Conservation (phyloP, 1,140 invertebrate species). For the Mya arenaria region DNA sequence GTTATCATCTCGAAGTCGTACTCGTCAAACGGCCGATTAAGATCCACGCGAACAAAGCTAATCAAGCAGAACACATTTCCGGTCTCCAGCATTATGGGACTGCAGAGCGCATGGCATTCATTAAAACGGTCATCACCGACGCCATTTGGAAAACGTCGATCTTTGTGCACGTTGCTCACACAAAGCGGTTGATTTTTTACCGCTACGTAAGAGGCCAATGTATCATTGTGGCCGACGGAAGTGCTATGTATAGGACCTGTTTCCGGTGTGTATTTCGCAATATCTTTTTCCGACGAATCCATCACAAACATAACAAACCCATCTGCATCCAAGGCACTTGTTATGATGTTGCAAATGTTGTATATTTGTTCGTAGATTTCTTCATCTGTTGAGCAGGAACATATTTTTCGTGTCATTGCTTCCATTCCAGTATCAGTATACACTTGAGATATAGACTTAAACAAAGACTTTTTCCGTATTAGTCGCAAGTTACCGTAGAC, state of each 20-base stretch:
- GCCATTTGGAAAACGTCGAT: slow-evolving; percentile 67
- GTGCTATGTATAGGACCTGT: slow-evolving; percentile 38
- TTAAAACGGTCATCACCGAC: slow-evolving; percentile 46
- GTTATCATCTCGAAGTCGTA: slow-evolving; percentile 60
- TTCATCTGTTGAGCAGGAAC: slow-evolving; percentile 26
- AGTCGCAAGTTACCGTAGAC: background rate
- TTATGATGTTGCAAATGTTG: slow-evolving; percentile 50
- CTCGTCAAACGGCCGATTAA: slow-evolving; percentile 53
- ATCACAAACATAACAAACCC: slow-evolving; percentile 48
- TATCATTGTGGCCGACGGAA: slow-evolving; percentile 53
- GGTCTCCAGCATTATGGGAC: slow-evolving; percentile 61
- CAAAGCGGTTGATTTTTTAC: slow-evolving; percentile 48
- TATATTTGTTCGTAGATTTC: slow-evolving; percentile 39
- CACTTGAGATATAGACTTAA: background rate
- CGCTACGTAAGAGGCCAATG: slow-evolving; percentile 64
- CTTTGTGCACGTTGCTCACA: slow-evolving; percentile 53
- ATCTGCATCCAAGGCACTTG: slow-evolving; percentile 53
- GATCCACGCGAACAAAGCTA: slow-evolving; percentile 55
- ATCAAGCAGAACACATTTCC: slow-evolving; percentile 57
- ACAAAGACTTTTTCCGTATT: background rate
- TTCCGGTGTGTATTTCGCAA: slow-evolving; percentile 24
- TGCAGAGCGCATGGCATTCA: slow-evolving; percentile 59
- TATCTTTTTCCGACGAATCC: slow-evolving; percentile 40
- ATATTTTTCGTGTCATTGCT: slow-evolving; percentile 48
- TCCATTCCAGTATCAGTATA: slow-evolving; percentile 38